Percentiles rank a stretch among this genome's conserved stretches.
These are phyloP conservation scores for Clivina fossor DNA, from an alignment of 2,888 invertebrate genomes.

Conservation along the genomic window DNA sequence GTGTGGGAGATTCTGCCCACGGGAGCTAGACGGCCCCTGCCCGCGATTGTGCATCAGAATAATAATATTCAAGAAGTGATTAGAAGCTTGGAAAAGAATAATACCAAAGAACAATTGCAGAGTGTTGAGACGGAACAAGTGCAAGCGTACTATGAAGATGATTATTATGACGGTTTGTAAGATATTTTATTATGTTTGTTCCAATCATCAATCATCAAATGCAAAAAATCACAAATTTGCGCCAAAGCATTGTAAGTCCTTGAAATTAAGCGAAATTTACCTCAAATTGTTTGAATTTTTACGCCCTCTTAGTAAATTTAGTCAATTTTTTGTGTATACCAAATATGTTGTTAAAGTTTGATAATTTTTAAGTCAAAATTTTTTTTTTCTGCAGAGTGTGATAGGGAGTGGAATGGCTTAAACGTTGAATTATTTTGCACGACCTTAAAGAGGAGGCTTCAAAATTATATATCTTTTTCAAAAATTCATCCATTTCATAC, in stretches of 20 bases:
- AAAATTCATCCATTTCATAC: too few relatives aligned
- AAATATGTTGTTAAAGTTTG: background rate
- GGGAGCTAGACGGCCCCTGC: slow-evolving; percentile 42
- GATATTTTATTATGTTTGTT: background rate
- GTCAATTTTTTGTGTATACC: background rate
- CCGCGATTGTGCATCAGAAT: slow-evolving; percentile 35
- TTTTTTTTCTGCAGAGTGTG: too few relatives aligned
- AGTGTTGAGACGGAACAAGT: slow-evolving; percentile 73
- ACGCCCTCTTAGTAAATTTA: background rate
- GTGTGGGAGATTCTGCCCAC: slow-evolving; percentile 67
- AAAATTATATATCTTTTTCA: too few relatives aligned
- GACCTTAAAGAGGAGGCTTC: too few relatives aligned
- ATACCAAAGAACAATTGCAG: slow-evolving; percentile 59
- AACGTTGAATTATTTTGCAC: too few relatives aligned
- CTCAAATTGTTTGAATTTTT: background rate
- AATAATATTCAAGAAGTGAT: slow-evolving; percentile 47
- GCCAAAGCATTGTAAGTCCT: too few relatives aligned
- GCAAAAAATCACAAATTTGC: too few relatives aligned
- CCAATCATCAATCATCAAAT: too few relatives aligned
- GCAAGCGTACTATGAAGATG: slow-evolving; percentile 55
- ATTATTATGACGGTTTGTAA: slow-evolving; percentile 50
- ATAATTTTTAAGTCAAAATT: background rate
- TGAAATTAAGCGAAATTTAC: too few relatives aligned
- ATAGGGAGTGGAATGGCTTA: too few relatives aligned
- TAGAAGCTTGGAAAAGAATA: slow-evolving; percentile 38